These are phyloP conservation scores for Strigops habroptila DNA, from an alignment of 2,113 vertebrate species.

Conservation along the genomic window DNA sequence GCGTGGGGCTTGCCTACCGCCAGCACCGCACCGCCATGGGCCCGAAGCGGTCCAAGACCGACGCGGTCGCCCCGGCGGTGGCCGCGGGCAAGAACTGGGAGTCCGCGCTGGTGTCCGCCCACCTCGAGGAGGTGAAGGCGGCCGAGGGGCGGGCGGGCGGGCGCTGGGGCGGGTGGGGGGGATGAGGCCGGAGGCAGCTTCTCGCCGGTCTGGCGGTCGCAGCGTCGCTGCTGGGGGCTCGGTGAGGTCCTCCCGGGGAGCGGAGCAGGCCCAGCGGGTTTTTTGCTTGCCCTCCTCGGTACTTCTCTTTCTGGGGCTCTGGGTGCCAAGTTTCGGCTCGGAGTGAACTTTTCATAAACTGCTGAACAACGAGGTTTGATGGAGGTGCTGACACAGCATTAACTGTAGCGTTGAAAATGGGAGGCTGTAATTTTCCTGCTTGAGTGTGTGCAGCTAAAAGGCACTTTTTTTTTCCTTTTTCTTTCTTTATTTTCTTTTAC, in stretches of 20 bases:
- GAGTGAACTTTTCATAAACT: slow-evolving; percentile 63
- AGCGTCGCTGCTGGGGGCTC: neutral
- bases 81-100: slow-evolving; percentile 60
- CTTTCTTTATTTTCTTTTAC: neutral
- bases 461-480: neutral
- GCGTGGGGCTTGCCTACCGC: neutral
- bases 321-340: slow-evolving; percentile 48
- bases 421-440: slow-evolving; percentile 70
- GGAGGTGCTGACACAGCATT: slow-evolving; percentile 70
- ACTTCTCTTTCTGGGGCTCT: neutral
- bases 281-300: neutral
- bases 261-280: neutral
- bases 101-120: slow-evolving; percentile 61
- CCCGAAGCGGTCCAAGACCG: slow-evolving; percentile 55
- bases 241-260: neutral
- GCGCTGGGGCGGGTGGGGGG: too few species aligned
- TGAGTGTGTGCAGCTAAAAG: slow-evolving; percentile 51
- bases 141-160: neutral
- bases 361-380: slow-evolving; percentile 55
- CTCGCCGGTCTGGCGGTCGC: neutral
- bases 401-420: slow-evolving; percentile 65
- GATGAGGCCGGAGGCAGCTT: too few species aligned
- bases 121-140: slow-evolving; percentile 71
- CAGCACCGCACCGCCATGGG: slow-evolving; percentile 39
- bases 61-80: neutral